Evolutionary conservation across 2,888 invertebrate species (phyloP).

Genomic region (Calephelis perditalis): DNA sequence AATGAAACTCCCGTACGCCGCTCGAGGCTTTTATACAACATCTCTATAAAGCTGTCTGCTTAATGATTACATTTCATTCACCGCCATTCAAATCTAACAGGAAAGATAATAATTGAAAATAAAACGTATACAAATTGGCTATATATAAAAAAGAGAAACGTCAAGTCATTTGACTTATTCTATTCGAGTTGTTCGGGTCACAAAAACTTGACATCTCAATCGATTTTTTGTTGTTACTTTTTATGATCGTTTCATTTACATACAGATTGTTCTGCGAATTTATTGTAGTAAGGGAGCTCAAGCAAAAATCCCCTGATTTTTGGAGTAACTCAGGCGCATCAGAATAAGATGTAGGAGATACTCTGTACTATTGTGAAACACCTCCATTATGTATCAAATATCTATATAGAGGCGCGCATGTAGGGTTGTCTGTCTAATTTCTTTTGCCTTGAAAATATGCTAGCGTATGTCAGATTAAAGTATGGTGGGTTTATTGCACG

Average conservation of each 20-base stretch:
- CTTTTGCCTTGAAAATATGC: too few species aligned
- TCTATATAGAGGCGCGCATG: too few species aligned
- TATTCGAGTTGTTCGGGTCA: conserved; percentile 20
- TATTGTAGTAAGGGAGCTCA: too few species aligned
- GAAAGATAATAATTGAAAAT: conserved; percentile 11
- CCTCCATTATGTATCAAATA: too few species aligned
- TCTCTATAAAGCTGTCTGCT: conserved; percentile 9
- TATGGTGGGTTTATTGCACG: too few species aligned
- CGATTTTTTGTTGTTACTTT: conserved; percentile 39
- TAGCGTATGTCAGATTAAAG: too few species aligned
- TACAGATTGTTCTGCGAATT: too few species aligned
- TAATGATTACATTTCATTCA: conserved; percentile 9
- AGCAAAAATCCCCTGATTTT: too few species aligned
- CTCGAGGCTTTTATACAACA: not conserved
- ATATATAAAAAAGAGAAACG: conserved; percentile 13
- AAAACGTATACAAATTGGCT: conserved; percentile 2
- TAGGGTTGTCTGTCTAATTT: too few species aligned
- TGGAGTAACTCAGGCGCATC: too few species aligned
- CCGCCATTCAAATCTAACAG: conserved; percentile 11
- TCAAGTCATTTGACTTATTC: conserved; percentile 30
- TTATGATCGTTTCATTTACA: conserved; percentile 23
- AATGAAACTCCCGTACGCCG: conserved; percentile 1
- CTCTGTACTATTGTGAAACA: too few species aligned
- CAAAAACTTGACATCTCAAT: conserved; percentile 44
- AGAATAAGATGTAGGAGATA: too few species aligned